A percentile compares a stretch with the other conserved stretches of the same genome.
phyloP scores from a whole-genome alignment of 2,113 vertebrate species.

The Channa maculata region DNA sequence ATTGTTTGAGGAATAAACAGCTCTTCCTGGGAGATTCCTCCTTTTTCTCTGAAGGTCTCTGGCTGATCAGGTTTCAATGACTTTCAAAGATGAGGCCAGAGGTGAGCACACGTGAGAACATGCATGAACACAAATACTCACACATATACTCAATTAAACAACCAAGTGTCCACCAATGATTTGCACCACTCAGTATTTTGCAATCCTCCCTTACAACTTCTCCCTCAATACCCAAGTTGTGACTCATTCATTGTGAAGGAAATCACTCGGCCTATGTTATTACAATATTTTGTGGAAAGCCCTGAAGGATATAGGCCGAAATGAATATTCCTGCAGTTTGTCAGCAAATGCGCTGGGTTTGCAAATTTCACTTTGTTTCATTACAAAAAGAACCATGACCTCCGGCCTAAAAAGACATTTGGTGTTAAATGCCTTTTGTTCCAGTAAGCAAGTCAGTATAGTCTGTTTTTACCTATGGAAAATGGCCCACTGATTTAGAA shows the following conservation, averaged over 20 bases:
- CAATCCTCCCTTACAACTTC: constrained; percentile 11
- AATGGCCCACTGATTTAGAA: background rate
- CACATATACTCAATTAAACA: constrained; percentile 22
- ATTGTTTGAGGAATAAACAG: constrained; percentile 56
- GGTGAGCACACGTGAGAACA: background rate
- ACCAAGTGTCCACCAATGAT: background rate
- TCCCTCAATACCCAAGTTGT: constrained; percentile 58
- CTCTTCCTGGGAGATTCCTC: constrained; percentile 55
- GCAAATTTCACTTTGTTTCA: constrained; percentile 52
- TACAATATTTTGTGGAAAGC: constrained; percentile 57
- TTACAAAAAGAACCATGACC: constrained; percentile 52
- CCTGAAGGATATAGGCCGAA: constrained; percentile 54
- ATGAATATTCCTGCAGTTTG: constrained; percentile 56
- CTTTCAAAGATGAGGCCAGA: constrained; percentile 52
- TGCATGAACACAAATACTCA: background rate
- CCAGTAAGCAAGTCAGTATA: constrained; percentile 47
- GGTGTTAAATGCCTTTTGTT: constrained; percentile 54
- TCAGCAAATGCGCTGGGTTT: constrained; percentile 64
- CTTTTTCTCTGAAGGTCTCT: constrained; percentile 42
- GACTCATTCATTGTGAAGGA: constrained; percentile 67
- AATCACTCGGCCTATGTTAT: constrained; percentile 48
- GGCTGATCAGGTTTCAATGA: constrained; percentile 64
- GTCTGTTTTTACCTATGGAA: constrained; percentile 41
- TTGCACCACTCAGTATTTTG: constrained; percentile 14
- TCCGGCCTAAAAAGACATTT: constrained; percentile 51